A percentile compares a stretch with the other conserved stretches of the same genome.
phyloP scores from a whole-genome alignment of 2,888 invertebrate genomes.

The Craniophora ligustri region DNA sequence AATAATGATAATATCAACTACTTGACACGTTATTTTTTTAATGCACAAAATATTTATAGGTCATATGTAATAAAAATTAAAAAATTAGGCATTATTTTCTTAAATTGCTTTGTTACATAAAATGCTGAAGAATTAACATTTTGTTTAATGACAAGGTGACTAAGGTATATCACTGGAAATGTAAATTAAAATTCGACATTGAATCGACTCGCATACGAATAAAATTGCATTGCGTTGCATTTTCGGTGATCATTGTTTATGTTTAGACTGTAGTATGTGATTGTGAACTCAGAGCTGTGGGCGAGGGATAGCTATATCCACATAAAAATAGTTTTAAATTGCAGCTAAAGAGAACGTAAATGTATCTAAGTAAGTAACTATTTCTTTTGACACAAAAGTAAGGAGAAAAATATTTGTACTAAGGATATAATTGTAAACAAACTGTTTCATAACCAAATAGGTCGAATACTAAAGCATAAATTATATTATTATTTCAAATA shows the following conservation, averaged over 20 bases:
- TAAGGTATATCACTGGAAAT: conserved; percentile 26
- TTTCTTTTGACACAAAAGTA: conserved; percentile 14
- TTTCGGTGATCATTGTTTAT: conserved; percentile 4
- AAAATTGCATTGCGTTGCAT: conserved; percentile 1
- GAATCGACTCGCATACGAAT: conserved; percentile 10
- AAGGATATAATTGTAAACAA: conserved; percentile 14
- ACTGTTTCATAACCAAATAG: not conserved
- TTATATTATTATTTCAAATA: not conserved
- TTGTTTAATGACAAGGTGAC: not conserved
- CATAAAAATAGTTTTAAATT: no score
- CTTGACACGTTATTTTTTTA: no score
- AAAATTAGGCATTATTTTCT: no score
- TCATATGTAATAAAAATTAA: no score
- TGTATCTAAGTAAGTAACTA: no score
- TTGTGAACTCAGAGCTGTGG: no score
- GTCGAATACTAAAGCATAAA: not conserved
- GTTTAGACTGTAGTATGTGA: not conserved
- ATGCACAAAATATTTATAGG: no score
- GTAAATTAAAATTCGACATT: conserved; percentile 8
- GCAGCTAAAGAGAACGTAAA: conserved; percentile 1
- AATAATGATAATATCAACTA: no score
- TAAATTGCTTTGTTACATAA: no score
- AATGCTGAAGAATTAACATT: no score
- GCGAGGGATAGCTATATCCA: not conserved
- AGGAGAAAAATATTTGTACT: conserved; percentile 26